Evolutionary conservation across 2,888 invertebrate species (phyloP).

Genomic region (Drosophila rubida): DNA sequence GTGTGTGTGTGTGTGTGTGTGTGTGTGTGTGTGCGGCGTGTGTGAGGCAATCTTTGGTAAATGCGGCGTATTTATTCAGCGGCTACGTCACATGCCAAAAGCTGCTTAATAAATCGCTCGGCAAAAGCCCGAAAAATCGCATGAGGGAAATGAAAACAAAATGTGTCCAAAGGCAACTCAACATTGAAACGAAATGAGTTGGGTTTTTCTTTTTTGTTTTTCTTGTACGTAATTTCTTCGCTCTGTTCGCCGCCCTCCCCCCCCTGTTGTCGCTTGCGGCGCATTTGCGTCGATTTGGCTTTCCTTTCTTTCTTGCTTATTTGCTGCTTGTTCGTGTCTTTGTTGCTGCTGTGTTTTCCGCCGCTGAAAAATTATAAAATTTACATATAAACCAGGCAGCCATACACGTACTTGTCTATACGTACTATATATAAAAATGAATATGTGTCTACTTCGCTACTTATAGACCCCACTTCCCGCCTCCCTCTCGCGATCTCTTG

Average conservation of each 20-base stretch:
- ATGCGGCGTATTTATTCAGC: slow-evolving; percentile 61
- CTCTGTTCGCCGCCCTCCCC: not conserved
- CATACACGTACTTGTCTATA: slow-evolving; percentile 46
- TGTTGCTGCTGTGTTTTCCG: slow-evolving; percentile 13
- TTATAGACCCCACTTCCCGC: slow-evolving; percentile 40
- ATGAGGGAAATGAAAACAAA: slow-evolving; percentile 66
- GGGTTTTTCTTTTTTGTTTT: slow-evolving; percentile 41
- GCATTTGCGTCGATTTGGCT: slow-evolving; percentile 72
- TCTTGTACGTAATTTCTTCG: slow-evolving; percentile 40
- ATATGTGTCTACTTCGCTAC: slow-evolving; percentile 64
- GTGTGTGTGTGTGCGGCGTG: slow-evolving; percentile 11
- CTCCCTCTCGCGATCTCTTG: not conserved
- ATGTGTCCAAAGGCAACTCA: slow-evolving; percentile 50
- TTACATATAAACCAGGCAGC: slow-evolving; percentile 57
- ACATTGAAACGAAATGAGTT: slow-evolving; percentile 55
- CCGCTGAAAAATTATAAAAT: slow-evolving; percentile 75
- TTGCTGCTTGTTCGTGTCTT: not conserved
- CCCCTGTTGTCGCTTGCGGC: slow-evolving; percentile 55
- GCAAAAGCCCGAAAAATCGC: slow-evolving; percentile 61
- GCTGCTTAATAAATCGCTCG: slow-evolving; percentile 63
- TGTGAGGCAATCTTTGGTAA: slow-evolving; percentile 54
- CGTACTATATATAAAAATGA: slow-evolving; percentile 26
- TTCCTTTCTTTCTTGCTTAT: slow-evolving; percentile 20
- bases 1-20: not conserved
- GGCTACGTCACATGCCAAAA: slow-evolving; percentile 71